Conservation (phyloP, 2,888 invertebrate species). For the Athrips mouffetella region DNA sequence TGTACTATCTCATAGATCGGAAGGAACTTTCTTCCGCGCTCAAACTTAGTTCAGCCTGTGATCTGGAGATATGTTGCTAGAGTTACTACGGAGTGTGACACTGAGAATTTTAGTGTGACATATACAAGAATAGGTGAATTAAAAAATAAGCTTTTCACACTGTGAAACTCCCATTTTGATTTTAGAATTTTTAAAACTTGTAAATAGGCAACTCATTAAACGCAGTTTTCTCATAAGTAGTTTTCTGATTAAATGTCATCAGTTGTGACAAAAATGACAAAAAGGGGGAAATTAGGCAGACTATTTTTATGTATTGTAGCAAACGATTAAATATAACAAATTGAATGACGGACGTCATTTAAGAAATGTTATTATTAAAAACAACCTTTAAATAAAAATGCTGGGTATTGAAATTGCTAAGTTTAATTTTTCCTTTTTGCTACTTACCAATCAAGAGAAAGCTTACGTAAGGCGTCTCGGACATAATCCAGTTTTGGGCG, state of each 20-base stretch:
- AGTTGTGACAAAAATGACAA: background rate
- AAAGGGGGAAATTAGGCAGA: no score
- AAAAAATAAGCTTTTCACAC: no score
- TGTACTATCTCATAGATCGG: slow-evolving; percentile 61
- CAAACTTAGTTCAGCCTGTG: slow-evolving; percentile 69
- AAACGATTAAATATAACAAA: no score
- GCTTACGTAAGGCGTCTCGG: slow-evolving; percentile 8
- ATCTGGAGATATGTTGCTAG: slow-evolving; percentile 37
- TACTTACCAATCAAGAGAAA: background rate
- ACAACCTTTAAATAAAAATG: background rate
- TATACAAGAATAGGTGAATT: background rate
- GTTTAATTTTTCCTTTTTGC: no score
- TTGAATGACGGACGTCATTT: no score
- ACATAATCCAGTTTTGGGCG: slow-evolving; percentile 31
- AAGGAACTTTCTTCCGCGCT: slow-evolving; percentile 70
- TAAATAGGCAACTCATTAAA: no score
- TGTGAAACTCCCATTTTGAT: no score
- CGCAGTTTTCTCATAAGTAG: no score
- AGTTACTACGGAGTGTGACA: slow-evolving; percentile 34
- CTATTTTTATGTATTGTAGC: no score
- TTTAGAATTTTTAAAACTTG: no score
- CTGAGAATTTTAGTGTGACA: slow-evolving; percentile 40
- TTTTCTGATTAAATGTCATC: background rate
- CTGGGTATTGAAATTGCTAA: background rate
- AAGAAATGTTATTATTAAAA: background rate